Conservation (phyloP, 2,797 vertebrate genomes). For the Girardinus metallicus region DNA sequence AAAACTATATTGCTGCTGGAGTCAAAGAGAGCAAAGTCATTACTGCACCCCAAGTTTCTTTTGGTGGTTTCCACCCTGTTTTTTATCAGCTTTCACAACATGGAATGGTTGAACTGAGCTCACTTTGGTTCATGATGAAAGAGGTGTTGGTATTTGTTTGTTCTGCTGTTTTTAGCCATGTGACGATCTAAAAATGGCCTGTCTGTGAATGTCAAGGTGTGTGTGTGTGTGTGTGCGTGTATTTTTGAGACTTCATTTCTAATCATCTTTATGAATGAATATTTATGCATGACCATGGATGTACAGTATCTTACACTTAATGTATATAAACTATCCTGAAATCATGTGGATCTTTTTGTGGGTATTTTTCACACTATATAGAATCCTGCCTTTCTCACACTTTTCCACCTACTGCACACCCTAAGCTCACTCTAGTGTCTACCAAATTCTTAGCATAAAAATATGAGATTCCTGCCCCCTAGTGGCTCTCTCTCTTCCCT, state of each 20-base stretch:
- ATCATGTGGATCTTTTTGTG: conserved; percentile 29
- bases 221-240: not conserved
- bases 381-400: conserved; percentile 13
- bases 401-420: conserved; percentile 18
- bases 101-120: conserved; percentile 39
- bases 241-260: conserved; percentile 27
- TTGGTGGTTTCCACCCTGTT: conserved; percentile 24
- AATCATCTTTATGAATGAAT: conserved; percentile 9
- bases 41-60: conserved; percentile 37
- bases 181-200: conserved; percentile 33
- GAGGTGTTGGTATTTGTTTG: conserved; percentile 47
- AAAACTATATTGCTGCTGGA: conserved; percentile 9
- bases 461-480: conserved; percentile 71
- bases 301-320: not conserved
- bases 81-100: conserved; percentile 40
- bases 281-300: not conserved
- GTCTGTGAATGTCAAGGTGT: conserved; percentile 17
- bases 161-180: conserved; percentile 27
- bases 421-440: conserved; percentile 24
- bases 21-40: conserved; percentile 19
- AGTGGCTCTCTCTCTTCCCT: conserved; percentile 45
- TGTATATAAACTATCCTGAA: conserved; percentile 10
- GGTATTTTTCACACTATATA: conserved; percentile 54
- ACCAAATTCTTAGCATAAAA: conserved; percentile 39
- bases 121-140: conserved; percentile 60